Evolutionary conservation across 2,888 invertebrate species (phyloP).

Genomic region (Pristionchus fissidentatus): DNA sequence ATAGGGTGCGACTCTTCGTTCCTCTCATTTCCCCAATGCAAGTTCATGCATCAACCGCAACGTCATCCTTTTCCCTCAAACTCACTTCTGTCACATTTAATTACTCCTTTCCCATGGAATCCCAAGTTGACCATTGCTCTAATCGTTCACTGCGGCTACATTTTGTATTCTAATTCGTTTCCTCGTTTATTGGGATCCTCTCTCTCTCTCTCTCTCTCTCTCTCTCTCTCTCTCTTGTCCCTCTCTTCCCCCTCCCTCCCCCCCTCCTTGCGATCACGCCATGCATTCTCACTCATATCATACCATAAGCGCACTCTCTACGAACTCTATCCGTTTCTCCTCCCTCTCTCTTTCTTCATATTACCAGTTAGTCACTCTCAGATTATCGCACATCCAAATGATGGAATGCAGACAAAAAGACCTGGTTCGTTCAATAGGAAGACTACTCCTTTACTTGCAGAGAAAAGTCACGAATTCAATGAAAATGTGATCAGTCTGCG

Average conservation of each 20-base stretch:
- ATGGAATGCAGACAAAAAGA: constrained; percentile 5
- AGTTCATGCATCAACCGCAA: background rate
- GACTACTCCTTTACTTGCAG: too few species aligned
- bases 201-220: constrained; percentile 2
- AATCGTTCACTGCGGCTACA: constrained; percentile 33
- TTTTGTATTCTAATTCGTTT: constrained; percentile 26
- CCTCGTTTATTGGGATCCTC: background rate
- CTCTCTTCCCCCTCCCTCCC: background rate
- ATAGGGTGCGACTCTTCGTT: background rate
- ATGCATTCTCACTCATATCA: constrained; percentile 15
- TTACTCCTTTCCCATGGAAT: constrained; percentile 34
- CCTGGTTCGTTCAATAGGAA: too few species aligned
- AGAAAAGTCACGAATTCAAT: constrained; percentile 4
- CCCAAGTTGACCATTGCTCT: background rate
- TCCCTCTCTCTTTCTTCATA: background rate
- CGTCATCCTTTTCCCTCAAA: background rate
- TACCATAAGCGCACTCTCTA: constrained; percentile 13
- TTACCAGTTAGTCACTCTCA: background rate
- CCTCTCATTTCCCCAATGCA: background rate
- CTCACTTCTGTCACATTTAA: background rate
- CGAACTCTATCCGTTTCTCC: background rate
- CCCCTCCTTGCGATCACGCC: background rate
- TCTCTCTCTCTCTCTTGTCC: background rate
- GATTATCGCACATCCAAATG: background rate
- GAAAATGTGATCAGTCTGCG: constrained; percentile 26